These are phyloP conservation scores for Plodia interpunctella DNA, from an alignment of 1,140 invertebrate genomes.

Conservation along the genomic window DNA sequence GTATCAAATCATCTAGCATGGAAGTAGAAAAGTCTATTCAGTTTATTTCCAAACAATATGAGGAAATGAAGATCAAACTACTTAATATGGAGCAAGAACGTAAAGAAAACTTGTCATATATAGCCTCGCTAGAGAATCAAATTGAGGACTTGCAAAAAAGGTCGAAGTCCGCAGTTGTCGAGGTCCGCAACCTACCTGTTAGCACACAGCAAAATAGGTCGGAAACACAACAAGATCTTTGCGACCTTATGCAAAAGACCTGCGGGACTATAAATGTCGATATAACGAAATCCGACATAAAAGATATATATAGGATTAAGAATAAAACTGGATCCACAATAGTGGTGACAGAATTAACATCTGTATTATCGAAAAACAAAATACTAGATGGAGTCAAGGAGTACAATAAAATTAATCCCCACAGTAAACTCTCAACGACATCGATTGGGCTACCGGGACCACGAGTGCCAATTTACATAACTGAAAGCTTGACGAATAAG, in stretches of 20 bases:
- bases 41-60: conserved; percentile 14
- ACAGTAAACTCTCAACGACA: conserved; percentile 5
- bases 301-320: conserved; percentile 12
- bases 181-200: conserved; percentile 13
- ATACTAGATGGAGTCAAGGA: conserved; percentile 10
- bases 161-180: conserved; percentile 10
- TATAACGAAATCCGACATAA: conserved; percentile 3
- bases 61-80: conserved; percentile 10
- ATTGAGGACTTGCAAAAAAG: conserved; percentile 15
- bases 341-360: conserved; percentile 8
- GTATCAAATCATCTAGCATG: no score
- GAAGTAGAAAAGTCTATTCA: conserved; percentile 14
- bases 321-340: background rate
- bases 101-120: conserved; percentile 8
- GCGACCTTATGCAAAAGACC: conserved; percentile 1
- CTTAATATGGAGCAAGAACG: conserved; percentile 2
- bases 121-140: conserved; percentile 10
- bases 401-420: conserved; percentile 8
- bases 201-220: background rate
- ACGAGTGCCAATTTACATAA: conserved; percentile 11
- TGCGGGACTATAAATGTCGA: background rate
- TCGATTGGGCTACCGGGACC: background rate
- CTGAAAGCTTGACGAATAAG: conserved; percentile 14
- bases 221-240: conserved; percentile 15
- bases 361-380: conserved; percentile 12